Conservation (phyloP, 2,797 vertebrate species). For the Tokudaia muenninki region DNA sequence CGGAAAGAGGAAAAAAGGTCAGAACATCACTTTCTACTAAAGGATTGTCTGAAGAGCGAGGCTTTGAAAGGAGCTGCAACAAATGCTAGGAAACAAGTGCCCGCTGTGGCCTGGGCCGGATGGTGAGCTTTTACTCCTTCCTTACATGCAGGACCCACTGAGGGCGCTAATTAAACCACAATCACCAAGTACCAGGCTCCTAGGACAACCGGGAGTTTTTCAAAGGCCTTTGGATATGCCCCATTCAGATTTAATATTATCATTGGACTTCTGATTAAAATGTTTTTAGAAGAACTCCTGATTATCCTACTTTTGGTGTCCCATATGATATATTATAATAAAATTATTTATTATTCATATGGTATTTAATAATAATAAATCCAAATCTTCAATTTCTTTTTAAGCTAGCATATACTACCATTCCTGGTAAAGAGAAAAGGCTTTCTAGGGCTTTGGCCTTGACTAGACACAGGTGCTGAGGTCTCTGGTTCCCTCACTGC, state of each 20-base stretch:
- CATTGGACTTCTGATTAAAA: not conserved
- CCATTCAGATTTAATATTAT: not conserved
- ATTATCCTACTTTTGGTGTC: constrained; percentile 9
- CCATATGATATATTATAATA: not conserved
- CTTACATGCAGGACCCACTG: constrained; percentile 58
- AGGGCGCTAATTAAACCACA: constrained; percentile 70
- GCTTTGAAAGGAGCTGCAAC: constrained; percentile 74
- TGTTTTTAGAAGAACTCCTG: constrained; percentile 13
- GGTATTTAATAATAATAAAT: not conserved
- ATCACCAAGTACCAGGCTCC: constrained; percentile 2
- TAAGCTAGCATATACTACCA: not conserved
- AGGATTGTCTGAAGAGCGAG: constrained; percentile 75
- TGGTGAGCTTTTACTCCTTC: constrained; percentile 73
- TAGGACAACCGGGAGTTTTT: not conserved
- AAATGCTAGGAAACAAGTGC: constrained; percentile 18
- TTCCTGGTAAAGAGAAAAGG: not conserved
- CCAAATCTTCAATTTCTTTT: not conserved
- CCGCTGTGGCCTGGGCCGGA: constrained; percentile 60
- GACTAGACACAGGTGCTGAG: not conserved
- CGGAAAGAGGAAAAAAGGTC: constrained; percentile 87
- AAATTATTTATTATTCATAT: not conserved
- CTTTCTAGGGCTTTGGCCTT: not conserved
- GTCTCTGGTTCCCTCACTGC: not conserved
- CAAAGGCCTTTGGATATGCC: not conserved
- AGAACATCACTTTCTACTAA: constrained; percentile 77